phyloP scores from a whole-genome alignment of 2,797 vertebrate genomes.

The Melopsittacus undulatus region DNA sequence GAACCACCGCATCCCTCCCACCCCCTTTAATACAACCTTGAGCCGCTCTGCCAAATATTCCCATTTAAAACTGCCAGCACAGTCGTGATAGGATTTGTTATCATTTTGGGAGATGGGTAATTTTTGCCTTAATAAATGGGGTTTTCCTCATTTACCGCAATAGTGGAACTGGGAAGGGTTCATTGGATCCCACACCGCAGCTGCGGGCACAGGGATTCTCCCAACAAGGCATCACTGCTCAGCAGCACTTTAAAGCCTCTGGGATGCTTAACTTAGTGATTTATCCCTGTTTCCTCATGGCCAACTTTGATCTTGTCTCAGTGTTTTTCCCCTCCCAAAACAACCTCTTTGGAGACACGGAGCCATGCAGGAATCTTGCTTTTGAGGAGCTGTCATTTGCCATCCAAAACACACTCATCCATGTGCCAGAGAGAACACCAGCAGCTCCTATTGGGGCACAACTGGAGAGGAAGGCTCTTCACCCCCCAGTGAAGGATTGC shows the following conservation, averaged over 20 bases:
- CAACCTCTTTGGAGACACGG: not conserved
- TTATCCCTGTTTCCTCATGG: not conserved
- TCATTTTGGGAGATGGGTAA: not conserved
- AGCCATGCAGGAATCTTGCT: not conserved
- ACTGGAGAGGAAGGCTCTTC: not conserved
- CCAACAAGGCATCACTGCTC: accelerated
- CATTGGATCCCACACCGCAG: accelerated
- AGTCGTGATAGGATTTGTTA: not conserved
- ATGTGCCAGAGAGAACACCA: not conserved
- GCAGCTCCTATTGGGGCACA: not conserved
- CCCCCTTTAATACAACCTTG: accelerated
- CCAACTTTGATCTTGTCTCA: not conserved
- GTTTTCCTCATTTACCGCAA: not conserved
- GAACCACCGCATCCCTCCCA: not conserved
- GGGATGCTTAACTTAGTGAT: not conserved
- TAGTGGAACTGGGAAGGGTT: not conserved
- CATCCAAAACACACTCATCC: not conserved
- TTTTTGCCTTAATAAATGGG: slow-evolving; percentile 1
- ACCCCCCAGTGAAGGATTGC: not conserved
- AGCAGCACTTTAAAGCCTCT: not conserved
- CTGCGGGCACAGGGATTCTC: accelerated
- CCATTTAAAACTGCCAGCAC: not conserved
- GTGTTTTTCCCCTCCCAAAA: not conserved
- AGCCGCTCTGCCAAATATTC: not conserved
- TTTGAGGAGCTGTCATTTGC: slow-evolving; percentile 13